phyloP scores from a whole-genome alignment of 2,888 invertebrate species.

The Dolichomitus sp. region DNA sequence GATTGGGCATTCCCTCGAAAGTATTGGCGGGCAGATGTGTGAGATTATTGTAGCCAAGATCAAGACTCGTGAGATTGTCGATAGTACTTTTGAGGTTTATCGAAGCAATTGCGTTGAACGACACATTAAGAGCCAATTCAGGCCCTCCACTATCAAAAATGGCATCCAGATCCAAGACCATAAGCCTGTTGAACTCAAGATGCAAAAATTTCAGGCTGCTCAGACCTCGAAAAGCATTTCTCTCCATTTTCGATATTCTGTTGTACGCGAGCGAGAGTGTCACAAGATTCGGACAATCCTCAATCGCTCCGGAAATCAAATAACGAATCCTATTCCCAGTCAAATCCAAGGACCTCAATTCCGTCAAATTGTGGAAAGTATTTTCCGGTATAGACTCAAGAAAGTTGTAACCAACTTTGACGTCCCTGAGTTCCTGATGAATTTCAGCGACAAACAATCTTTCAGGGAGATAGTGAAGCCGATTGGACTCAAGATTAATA shows the following conservation, averaged over 20 bases:
- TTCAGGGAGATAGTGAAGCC: constrained; percentile 90
- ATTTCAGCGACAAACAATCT: constrained; percentile 90
- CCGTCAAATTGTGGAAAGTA: constrained; percentile 91
- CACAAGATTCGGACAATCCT: constrained; percentile 92
- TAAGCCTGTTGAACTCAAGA: constrained; percentile 92
- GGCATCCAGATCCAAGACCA: constrained; percentile 87
- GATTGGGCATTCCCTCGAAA: constrained; percentile 91
- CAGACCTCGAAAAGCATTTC: constrained; percentile 92
- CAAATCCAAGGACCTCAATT: constrained; percentile 92
- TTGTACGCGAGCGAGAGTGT: constrained; percentile 95
- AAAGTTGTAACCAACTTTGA: constrained; percentile 94
- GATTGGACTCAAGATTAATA: constrained; percentile 95
- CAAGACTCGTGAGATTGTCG: constrained; percentile 93
- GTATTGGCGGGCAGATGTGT: constrained; percentile 90
- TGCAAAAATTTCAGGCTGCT: constrained; percentile 93
- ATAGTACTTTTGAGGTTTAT: constrained; percentile 87
- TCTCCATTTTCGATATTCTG: constrained; percentile 91
- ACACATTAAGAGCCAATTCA: constrained; percentile 92
- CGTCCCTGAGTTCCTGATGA: constrained; percentile 92
- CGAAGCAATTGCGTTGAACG: constrained; percentile 91
- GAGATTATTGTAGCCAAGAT: constrained; percentile 94
- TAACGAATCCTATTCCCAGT: constrained; percentile 92
- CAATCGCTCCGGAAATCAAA: constrained; percentile 91
- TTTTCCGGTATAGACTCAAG: constrained; percentile 90
- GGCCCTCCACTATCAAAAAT: constrained; percentile 85